Base-by-base conservation (phyloP, 2,888 invertebrate genomes). In the Seira musarum region DNA sequence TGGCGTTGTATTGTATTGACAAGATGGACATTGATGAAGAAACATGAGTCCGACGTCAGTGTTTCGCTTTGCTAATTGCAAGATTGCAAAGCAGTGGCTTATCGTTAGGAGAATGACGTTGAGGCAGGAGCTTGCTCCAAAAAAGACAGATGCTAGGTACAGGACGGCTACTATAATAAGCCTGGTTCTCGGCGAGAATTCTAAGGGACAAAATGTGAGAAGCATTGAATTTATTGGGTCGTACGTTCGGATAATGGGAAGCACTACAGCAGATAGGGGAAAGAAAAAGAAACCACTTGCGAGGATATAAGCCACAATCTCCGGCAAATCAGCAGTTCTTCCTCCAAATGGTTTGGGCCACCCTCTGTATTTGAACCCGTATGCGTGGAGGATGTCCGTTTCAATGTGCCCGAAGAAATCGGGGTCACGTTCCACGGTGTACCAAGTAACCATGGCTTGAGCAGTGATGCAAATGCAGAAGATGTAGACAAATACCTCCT, bases 221-320 rank as follows among this genome's bases (percentile, higher is more conserved):
- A 57, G n/a, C 57, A 57, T 57, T 6, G 57, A n/a, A n/a, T 57
- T 57, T 8, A 57, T 57, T 3, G 57, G 57, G 57, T 57, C 17
- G n/a, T 57, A 57, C 10, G 57, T 6, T n/a, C 57, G 8, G 57
- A 57, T 57, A 5, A 57, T 10, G 17, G 57, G 17, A n/a, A 57
- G 57, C 3, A 17, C 17, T 3, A 57, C 57, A 8, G 15, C 57
- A 3, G 57, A 8, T 5, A 57, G 3, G 10, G 66, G 40, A 19
- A 66, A 66, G 66, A 15, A 30, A 17, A 25, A 66, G 66, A 66
- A 35, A 17, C 17, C 35, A 8, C n/a, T 3, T 19, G 66, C n/a
- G 19, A 66, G 25, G 8, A 17, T 10, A 19, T 66, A 66, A 1
- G 6, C 35, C 1, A 66, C 10, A 1, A 40, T 15, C n/a, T 66